Evolutionary conservation across 2,888 invertebrate species (phyloP), one percentile per base, ranked within the genome.

Genomic region (Fissipunctia ypsillon): DNA sequence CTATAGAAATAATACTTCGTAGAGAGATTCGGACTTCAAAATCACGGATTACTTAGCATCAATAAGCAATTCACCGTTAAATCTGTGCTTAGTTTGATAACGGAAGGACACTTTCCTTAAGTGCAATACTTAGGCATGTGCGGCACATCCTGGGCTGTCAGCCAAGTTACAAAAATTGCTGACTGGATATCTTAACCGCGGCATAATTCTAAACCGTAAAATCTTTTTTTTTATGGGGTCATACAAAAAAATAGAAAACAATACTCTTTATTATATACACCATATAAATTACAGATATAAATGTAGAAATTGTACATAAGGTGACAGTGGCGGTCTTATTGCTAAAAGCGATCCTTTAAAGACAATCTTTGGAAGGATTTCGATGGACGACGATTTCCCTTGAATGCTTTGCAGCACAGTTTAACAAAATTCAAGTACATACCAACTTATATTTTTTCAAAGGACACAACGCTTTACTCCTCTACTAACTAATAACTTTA

Each of bases 41-140:
- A n/a, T 35, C 14, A 35, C 9, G 14, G 35, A 35, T 59, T n/a
- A 35, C 9, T 35, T 9, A 28, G 56, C 7, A 71, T n/a, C 6
- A 41, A 28, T 4, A 16, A 35, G 2, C 19, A 16, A 5, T 41
- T 22, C n/a, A 19, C 14, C 5, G 14, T 28, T n/a, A 2, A 22
- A 48, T 57, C 41, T 48, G 1, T 12, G 28, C n/a, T 56, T n/a
- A 22, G 14, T 0, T 25, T 35, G 12, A 38, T 38, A 16, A 2
- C 3, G 1, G 12, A n/a, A 78, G 50, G 14, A 57, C 31, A 57
- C 57, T 64, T 10, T 52, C 52, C 31, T 41, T 48, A 16, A 79
- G 73, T 54, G 25, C 14, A 60, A 25, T 52, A 79, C 75, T 76
- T 73, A 76, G 52, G 45, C 80, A 79, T 76, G 73, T 73, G 25